Conservation (phyloP, 2,888 invertebrate genomes). For the Drosophila mettleri region DNA sequence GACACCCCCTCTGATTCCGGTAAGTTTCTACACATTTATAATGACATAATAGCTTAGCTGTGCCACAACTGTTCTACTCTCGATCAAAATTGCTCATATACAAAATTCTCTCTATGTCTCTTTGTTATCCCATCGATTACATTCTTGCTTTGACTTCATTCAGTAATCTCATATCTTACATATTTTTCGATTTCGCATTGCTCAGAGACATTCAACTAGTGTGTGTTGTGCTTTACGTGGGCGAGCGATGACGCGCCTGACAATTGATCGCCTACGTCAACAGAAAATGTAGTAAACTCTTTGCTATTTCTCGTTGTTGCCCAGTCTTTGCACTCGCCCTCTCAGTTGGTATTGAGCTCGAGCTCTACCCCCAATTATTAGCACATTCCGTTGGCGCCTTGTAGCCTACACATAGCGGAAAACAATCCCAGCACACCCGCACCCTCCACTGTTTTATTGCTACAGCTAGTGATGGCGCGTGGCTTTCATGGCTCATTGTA, state of each 20-base stretch:
- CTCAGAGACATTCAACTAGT: slow-evolving; percentile 71
- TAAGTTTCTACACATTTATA: slow-evolving; percentile 85
- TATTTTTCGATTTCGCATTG: slow-evolving; percentile 1
- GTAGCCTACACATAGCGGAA: slow-evolving; percentile 42
- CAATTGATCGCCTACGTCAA: slow-evolving; percentile 78
- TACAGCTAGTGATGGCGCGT: slow-evolving; percentile 60
- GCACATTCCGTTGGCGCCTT: slow-evolving; percentile 56
- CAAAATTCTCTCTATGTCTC: background rate
- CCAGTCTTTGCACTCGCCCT: slow-evolving; percentile 24
- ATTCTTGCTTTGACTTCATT: background rate
- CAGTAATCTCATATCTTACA: background rate
- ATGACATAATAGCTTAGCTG: background rate
- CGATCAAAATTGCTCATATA: background rate
- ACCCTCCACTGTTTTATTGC: background rate
- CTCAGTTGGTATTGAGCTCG: no score
- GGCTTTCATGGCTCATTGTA: slow-evolving; percentile 66
- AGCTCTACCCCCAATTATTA: background rate
- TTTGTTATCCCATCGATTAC: background rate
- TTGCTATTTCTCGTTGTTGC: slow-evolving; percentile 10
- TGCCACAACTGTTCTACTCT: background rate
- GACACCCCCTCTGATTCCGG: slow-evolving; percentile 97
- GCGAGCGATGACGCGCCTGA: slow-evolving; percentile 50
- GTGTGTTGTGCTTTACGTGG: slow-evolving; percentile 38
- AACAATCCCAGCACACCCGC: background rate
- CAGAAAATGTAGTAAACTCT: slow-evolving; percentile 71